Evolutionary conservation across 2,113 vertebrate species (phyloP).

Genomic region (Clinocottus analis): DNA sequence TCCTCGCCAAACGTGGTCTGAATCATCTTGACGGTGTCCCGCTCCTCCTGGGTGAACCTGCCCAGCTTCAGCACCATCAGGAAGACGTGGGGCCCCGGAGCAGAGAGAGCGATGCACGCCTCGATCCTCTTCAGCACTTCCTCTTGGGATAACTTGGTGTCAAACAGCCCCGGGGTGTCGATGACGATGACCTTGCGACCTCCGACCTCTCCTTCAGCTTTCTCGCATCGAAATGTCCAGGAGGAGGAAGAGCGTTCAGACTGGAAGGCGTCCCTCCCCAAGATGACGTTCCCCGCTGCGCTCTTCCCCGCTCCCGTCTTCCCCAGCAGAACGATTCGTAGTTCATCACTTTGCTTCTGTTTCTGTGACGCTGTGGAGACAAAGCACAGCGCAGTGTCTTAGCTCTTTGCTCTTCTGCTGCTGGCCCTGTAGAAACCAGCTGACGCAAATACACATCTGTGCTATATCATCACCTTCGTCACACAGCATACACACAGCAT

Average conservation of each 20-base stretch:
- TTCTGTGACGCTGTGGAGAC: constrained; percentile 30
- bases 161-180: constrained; percentile 79
- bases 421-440: neutral
- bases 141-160: constrained; percentile 42
- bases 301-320: constrained; percentile 72
- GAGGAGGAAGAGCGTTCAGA: neutral
- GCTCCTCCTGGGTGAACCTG: constrained; percentile 60
- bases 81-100: constrained; percentile 71
- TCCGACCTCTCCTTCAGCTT: neutral
- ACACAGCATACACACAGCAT: neutral
- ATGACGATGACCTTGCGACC: constrained; percentile 52
- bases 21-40: constrained; percentile 42
- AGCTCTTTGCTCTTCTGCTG: neutral
- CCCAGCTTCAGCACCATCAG: constrained; percentile 68
- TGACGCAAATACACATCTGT: neutral
- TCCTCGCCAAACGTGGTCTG: constrained; percentile 53
- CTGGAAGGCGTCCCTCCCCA: constrained; percentile 50
- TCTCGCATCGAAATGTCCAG: constrained; percentile 33
- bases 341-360: constrained; percentile 25
- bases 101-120: constrained; percentile 53
- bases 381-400: constrained; percentile 6
- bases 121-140: constrained; percentile 51
- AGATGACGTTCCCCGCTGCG: constrained; percentile 65
- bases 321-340: constrained; percentile 60
- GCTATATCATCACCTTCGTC: no score